Percentiles rank a stretch among this genome's conserved stretches.
These are phyloP conservation scores for Botia kubotai DNA, from an alignment of 2,797 vertebrate species.

Conservation along the genomic window DNA sequence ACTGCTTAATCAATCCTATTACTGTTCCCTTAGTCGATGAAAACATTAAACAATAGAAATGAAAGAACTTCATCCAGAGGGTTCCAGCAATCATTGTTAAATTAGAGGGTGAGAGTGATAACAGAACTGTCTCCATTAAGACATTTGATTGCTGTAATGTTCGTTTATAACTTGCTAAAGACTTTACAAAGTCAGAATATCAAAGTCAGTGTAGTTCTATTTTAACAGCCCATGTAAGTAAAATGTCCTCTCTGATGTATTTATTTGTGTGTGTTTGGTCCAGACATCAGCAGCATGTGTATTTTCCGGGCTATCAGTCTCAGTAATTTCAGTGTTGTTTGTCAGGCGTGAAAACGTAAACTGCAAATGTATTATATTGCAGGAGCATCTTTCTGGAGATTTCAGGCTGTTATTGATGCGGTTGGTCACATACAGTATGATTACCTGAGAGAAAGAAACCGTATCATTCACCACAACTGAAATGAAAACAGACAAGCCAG, in stretches of 20 bases:
- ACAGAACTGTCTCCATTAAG: background rate
- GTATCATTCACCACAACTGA: background rate
- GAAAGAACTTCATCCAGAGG: conserved; percentile 50
- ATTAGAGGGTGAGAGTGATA: background rate
- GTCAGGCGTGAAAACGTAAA: background rate
- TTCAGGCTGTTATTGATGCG: too few relatives aligned
- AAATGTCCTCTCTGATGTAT: too few relatives aligned
- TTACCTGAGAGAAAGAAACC: background rate
- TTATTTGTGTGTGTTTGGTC: background rate
- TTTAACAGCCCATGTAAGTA: too few relatives aligned
- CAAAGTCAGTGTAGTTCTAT: too few relatives aligned
- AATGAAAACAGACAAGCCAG: background rate
- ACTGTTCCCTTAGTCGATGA: background rate
- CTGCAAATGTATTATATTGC: conserved; percentile 7
- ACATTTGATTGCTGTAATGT: conserved; percentile 71
- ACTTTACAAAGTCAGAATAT: conserved; percentile 68
- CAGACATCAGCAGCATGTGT: background rate
- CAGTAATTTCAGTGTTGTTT: conserved; percentile 10
- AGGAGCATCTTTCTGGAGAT: too few relatives aligned
- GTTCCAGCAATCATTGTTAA: conserved; percentile 63
- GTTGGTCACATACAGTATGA: too few relatives aligned
- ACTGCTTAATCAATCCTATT: background rate
- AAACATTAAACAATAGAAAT: background rate
- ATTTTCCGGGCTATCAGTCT: background rate
- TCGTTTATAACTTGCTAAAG: conserved; percentile 68